Conservation (phyloP, 2,797 vertebrate species). For the Gymnothorax javanicus region DNA sequence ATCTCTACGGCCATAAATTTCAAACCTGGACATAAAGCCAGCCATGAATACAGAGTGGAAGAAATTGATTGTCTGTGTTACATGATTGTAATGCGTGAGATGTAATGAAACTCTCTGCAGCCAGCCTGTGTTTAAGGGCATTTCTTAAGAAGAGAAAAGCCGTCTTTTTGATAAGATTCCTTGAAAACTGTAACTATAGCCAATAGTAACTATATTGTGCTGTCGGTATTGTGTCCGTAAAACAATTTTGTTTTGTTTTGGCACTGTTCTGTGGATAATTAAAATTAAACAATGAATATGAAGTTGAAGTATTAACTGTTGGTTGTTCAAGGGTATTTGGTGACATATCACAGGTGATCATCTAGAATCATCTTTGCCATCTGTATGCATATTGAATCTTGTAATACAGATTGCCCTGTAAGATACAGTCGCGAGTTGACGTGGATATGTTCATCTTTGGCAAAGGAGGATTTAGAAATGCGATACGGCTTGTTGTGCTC, state of each 20-base stretch:
- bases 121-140: conserved; percentile 43
- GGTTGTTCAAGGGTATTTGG: no score
- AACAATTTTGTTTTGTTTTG: no score
- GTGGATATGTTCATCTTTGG: conserved; percentile 30
- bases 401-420: no score
- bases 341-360: no score
- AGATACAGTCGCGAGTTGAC: not conserved
- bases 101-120: conserved; percentile 48
- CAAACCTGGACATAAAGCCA: conserved; percentile 37
- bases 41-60: conserved; percentile 52
- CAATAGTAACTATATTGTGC: no score
- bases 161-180: conserved; percentile 32
- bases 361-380: no score
- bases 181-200: no score
- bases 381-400: no score
- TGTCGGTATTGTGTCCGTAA: no score
- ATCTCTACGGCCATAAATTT: conserved; percentile 52
- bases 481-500: conserved; percentile 24
- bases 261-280: no score
- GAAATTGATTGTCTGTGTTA: conserved; percentile 54
- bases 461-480: not conserved
- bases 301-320: no score
- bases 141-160: conserved; percentile 48
- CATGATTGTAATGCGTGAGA: conserved; percentile 43
- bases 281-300: no score